Evolutionary conservation across 2,888 invertebrate species (phyloP), one percentile per base, ranked within the genome.

Genomic region (Hypercompe scribonia): DNA sequence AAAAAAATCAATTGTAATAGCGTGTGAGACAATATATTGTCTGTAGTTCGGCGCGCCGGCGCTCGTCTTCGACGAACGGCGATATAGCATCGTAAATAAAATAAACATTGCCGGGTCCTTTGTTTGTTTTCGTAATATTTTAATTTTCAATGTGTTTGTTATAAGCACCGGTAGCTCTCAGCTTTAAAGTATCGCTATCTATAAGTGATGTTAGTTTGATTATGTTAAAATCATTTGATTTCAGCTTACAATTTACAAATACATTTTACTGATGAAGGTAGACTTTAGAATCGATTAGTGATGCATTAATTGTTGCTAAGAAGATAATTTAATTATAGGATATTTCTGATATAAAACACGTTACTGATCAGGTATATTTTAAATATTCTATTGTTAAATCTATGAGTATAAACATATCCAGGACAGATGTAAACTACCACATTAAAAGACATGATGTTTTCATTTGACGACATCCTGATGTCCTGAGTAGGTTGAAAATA

Each of bases 81-180:
- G 91, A 92, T 92, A 90, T 91, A 88, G 87, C 89, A 86, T 78
- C 80, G 80, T 79, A 85, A 90, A 86, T 81, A 89, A 92, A 94
- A 93, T 90, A 89, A 89, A 89, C 89, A 81, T 76, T 72, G 70
- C 84, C 80, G 33, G 70, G 90, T 92, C 91, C 80, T 87, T 79
- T 90, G 92, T 93, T 93, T 94, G 88, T 94, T 94, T 86, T 91
- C 88, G 84, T 90, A 89, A 92, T 91, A 93, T 93, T 93, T 93
- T 93, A 93, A 92, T 93, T 92, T 91, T 81, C 87, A 92, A 90
- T 88, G 85, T 87, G 89, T 90, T 90, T 90, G 90, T 90, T 87
- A 88, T 90, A 90, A 90, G 88, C 86, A 77, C 79, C 73, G 83
- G 81, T 84, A 82, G 86, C 76, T 84, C 81, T 84, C 82, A 81